These are phyloP conservation scores for Neogobius melanostomus DNA, from an alignment of 2,113 vertebrate species.

Conservation along the genomic window DNA sequence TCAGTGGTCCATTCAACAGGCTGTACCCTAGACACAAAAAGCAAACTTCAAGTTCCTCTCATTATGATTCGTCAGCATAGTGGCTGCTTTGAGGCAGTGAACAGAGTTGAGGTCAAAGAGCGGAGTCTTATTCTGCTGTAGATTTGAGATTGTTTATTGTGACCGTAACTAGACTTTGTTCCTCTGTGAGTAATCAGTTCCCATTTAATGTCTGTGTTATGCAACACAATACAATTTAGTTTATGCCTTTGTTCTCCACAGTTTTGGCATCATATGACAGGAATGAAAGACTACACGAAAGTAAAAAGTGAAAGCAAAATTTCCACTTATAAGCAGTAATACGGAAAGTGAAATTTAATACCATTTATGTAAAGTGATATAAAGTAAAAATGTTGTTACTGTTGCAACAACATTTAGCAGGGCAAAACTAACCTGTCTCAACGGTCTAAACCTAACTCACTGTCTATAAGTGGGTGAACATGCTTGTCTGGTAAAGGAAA, in stretches of 20 bases:
- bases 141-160: neutral
- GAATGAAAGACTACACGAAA: neutral
- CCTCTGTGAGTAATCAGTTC: neutral
- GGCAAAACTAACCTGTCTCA: too few relatives aligned
- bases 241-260: neutral
- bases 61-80: slow-evolving; percentile 27
- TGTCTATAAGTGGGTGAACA: too few relatives aligned
- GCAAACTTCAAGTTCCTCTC: neutral
- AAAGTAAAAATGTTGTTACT: too few relatives aligned
- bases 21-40: slow-evolving; percentile 63
- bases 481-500: too few relatives aligned
- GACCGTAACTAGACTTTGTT: slow-evolving; percentile 4
- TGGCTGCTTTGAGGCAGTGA: slow-evolving; percentile 4
- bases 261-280: slow-evolving; percentile 28
- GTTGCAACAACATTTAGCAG: too few relatives aligned
- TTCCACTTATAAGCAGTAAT: neutral
- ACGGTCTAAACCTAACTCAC: too few relatives aligned
- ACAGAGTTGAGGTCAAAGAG: slow-evolving; percentile 30
- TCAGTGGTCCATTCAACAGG: slow-evolving; percentile 71
- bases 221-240: neutral
- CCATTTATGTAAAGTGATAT: too few relatives aligned
- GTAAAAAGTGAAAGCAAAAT: neutral
- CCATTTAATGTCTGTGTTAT: neutral
- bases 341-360: neutral
- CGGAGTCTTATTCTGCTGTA: slow-evolving; percentile 4